Evolutionary conservation across 2,797 vertebrate genomes (phyloP), one percentile per base, ranked within the genome.

Genomic region (Tokudaia muenninki): DNA sequence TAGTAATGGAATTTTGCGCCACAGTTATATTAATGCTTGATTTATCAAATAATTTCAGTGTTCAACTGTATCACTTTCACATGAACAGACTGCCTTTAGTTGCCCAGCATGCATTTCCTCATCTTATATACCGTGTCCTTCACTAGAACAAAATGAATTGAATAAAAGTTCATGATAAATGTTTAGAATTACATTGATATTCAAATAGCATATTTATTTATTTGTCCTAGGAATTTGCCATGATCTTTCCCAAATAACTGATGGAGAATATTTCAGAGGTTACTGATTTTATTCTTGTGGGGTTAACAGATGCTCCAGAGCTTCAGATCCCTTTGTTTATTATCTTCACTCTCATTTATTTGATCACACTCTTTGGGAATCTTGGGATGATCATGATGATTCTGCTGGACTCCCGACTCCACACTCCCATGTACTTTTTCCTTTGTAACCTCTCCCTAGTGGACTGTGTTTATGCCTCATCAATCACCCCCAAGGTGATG

Each of bases 401-500:
- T 90, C 77, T 97, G 4, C 6, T 92, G 84, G 96, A 95, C 63
- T 72, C 88, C n/a, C 11, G 7, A 41, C 96, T 97, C 22, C 95
- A 94, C 84, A 95, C 63, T 1, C 97, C 96, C 77, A 95, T 96
- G 97, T 97, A 90, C 70, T 93, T 97, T 55, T 96, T 97, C 61
- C 97, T 97, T 37, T n/a, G 92, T 37, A 90, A 97, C 16, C 95
- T 97, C 52, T 97, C 97, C 22, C 26, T 97, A 0, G 90, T 92
- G 12, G 96, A 97, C 29, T 97, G 92, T 41, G 77, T 96, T 34
- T 97, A 95, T 72, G 4, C 95, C 12, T 97, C 95, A 2, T 77
- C 95, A 72, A 44, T 97, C 34, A 95, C 80, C 70, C 50, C 97
- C 37, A 97, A 78, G 22, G 94, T 97, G 31, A 67, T 88, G 16